These are phyloP conservation scores for Mylabris sibirica DNA, from an alignment of 2,888 invertebrate genomes.

Conservation along the genomic window DNA sequence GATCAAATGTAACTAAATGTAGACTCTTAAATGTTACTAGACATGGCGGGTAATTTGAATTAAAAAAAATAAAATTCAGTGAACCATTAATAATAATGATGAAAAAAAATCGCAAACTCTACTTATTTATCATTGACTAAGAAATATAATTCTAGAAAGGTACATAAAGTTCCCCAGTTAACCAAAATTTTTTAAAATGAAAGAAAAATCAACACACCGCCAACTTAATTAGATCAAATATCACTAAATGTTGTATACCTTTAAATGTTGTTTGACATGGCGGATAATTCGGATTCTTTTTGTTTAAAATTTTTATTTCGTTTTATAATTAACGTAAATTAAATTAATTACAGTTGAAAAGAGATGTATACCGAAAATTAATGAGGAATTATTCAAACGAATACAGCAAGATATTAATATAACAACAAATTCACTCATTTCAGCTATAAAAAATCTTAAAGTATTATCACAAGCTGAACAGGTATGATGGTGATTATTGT, in stretches of 20 bases:
- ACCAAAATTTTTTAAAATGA: no score
- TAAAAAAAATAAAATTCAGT: no score
- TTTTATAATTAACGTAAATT: neutral
- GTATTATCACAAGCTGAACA: slow-evolving; percentile 63
- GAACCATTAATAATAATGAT: no score
- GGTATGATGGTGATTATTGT: slow-evolving; percentile 50
- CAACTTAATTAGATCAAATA: neutral
- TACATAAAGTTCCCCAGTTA: no score
- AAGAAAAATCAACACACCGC: no score
- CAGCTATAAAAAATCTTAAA: slow-evolving; percentile 61
- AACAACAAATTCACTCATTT: slow-evolving; percentile 16
- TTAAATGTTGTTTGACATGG: neutral
- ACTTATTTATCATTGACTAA: no score
- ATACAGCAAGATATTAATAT: slow-evolving; percentile 18
- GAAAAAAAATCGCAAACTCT: no score
- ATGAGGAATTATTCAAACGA: slow-evolving; percentile 28
- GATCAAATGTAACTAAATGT: neutral
- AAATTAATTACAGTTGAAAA: slow-evolving; percentile 61
- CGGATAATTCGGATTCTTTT: neutral
- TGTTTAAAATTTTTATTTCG: no score
- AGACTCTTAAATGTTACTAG: no score
- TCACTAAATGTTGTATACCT: neutral
- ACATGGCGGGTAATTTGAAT: no score
- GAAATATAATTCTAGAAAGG: no score
- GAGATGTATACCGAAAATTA: slow-evolving; percentile 64